A percentile compares a stretch with the other conserved stretches of the same genome.
These are phyloP conservation scores for Pectinophora gossypiella DNA, from an alignment of 1,140 invertebrate species.

Conservation along the genomic window DNA sequence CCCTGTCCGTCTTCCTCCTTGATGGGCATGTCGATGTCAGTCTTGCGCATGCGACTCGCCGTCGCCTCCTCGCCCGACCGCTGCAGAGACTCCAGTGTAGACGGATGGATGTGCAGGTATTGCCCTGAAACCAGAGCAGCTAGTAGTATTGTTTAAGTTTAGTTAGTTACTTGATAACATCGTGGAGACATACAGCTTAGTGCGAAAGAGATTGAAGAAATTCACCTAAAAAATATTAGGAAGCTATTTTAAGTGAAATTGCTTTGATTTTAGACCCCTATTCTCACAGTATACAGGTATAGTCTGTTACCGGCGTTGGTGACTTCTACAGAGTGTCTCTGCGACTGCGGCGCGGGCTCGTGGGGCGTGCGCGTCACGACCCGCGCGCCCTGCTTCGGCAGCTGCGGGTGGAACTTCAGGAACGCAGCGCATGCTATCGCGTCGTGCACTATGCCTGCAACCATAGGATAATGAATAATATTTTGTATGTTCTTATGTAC, in stretches of 20 bases:
- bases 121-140: slow-evolving; percentile 66
- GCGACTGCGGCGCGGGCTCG: slow-evolving; percentile 73
- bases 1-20: slow-evolving; percentile 77
- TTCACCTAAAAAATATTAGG: no score
- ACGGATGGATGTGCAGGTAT: slow-evolving; percentile 86
- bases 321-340: slow-evolving; percentile 92
- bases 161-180: no score
- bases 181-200: no score
- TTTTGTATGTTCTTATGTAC: no score
- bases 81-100: slow-evolving; percentile 84
- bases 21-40: slow-evolving; percentile 47
- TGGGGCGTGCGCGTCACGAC: slow-evolving; percentile 79
- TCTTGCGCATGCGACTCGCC: slow-evolving; percentile 78
- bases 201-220: no score
- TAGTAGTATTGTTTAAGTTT: no score
- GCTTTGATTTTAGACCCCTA: no score
- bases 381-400: slow-evolving; percentile 87
- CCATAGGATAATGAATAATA: no score
- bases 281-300: slow-evolving; percentile 2
- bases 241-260: not conserved
- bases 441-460: slow-evolving; percentile 92
- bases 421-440: slow-evolving; percentile 98
- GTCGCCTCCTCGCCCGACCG: slow-evolving; percentile 80
- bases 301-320: slow-evolving; percentile 78
- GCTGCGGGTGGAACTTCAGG: slow-evolving; percentile 93